Evolutionary conservation across 1,140 invertebrate genomes (phyloP), one percentile per base, ranked within the genome.

Genomic region (Carposina sasakii): DNA sequence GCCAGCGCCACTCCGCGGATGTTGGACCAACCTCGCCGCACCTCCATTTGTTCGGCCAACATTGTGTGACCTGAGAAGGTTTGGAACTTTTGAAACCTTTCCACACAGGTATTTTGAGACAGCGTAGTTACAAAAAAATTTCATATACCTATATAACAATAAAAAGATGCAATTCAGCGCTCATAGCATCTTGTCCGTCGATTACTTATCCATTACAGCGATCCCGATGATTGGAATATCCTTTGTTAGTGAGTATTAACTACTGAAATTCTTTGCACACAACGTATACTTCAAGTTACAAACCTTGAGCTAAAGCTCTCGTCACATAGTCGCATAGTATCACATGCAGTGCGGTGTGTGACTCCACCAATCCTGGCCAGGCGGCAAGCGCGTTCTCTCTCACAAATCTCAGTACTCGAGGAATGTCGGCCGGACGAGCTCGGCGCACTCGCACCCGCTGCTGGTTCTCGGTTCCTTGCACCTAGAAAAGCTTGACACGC

Each of bases 51-150:
- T 21, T 83, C 79, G 1, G 74, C 79, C 47, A 83, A 13, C 76
- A 83, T 73, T 6, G 79, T 72, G 49, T 83, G 79, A 8, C 79
- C 79, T 83, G 54, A 0, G 21, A 33, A n/a, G n/a, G n/a, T n/a
- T n/a, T n/a, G n/a, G n/a, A n/a, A n/a, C n/a, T n/a, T n/a, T n/a
- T n/a, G n/a, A n/a, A n/a, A n/a, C n/a, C n/a, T n/a, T n/a, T n/a
- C n/a, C n/a, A n/a, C n/a, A n/a, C n/a, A n/a, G n/a, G n/a, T n/a
- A n/a, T n/a, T n/a, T n/a, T n/a, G n/a, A n/a, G n/a, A n/a, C n/a
- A n/a, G n/a, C n/a, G n/a, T n/a, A n/a, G n/a, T n/a, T n/a, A n/a
- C n/a, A n/a, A n/a, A n/a, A n/a, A n/a, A n/a, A n/a, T n/a, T n/a
- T n/a, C n/a, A n/a, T n/a, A n/a, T n/a, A n/a, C n/a, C n/a, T n/a